Evolutionary conservation across 92 coral and sea anemone species (phyloP), one percentile per base, ranked within the genome.

Genomic region (Epizoanthus rinbou): DNA sequence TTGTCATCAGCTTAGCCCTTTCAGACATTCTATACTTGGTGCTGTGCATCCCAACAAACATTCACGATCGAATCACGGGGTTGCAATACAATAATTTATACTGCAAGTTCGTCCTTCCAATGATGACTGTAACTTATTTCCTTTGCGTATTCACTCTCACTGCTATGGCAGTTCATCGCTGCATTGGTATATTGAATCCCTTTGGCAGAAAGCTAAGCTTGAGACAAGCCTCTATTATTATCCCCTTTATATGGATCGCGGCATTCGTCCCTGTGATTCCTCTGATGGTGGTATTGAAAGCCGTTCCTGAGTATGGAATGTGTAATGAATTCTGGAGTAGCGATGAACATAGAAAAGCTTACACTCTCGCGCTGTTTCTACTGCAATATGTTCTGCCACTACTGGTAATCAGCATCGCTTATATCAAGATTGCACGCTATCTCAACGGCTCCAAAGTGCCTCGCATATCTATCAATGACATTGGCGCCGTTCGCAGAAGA

Each of bases 361-460:
- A 78, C 82, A 78, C 82, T 4, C 39, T 78, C 0, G 71, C 15
- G 8, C 71, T 78, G 13, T 62, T 78, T 41, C 25, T 78, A 56
- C 25, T 78, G 17, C 58, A 78, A 57, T 78, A 78, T 23, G 6
- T 78, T 39, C 43, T 78, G 16, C 82, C 82, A n/a, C 25, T 78
- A 22, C 71, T 62, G 6, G 22, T 39, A 17, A 78, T 78, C 63
- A 31, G 21, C 39, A 63, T 62, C 18, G 82, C 82, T 24, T 78
- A 78, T 62, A 35, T 59, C 33, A 78, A 78, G 71, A 78, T 78
- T 62, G 59, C 71, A 0, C 82, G 82, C 8, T 78, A 78, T 39
- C 69, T 78, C 28, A 41, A 21, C 58, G 70, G 82, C 45, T 78
- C 82, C 7, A 78, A 78, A 62, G 82, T 78, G 3, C 82, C 82